Evolutionary conservation across 2,797 vertebrate species (phyloP).

Genomic region (Darevskia mixta): DNA sequence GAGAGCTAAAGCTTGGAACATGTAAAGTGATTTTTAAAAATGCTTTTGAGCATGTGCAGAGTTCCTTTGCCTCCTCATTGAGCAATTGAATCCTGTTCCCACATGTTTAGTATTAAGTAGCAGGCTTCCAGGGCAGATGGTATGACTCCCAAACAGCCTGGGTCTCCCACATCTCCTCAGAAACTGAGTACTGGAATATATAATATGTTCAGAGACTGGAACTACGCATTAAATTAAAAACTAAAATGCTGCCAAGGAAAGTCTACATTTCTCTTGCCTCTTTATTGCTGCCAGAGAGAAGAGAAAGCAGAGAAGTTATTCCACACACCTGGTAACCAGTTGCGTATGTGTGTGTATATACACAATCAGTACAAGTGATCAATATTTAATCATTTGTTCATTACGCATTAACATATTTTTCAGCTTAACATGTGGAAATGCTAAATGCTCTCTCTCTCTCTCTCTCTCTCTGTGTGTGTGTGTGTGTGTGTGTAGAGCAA

Average conservation of each 20-base stretch:
- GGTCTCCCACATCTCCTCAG: not conserved
- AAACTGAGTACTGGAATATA: constrained; percentile 54
- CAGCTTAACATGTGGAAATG: constrained; percentile 58
- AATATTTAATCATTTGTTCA: constrained; percentile 54
- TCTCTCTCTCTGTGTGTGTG: constrained; percentile 28
- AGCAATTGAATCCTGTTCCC: not conserved
- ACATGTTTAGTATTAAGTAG: not conserved
- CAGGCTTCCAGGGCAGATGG: not conserved
- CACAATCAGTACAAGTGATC: constrained; percentile 34
- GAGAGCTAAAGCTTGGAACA: not conserved
- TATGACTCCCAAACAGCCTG: not conserved
- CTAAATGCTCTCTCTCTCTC: constrained; percentile 57
- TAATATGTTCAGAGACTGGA: constrained; percentile 61
- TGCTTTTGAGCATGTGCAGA: constrained; percentile 8
- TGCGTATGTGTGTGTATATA: constrained; percentile 37
- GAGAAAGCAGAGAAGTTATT: constrained; percentile 24
- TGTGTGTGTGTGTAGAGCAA: constrained; percentile 19
- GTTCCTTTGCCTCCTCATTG: not conserved
- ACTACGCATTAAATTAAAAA: constrained; percentile 51
- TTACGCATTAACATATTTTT: constrained; percentile 60
- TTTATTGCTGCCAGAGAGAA: constrained; percentile 16
- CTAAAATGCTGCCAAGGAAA: constrained; percentile 52
- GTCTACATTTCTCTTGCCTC: constrained; percentile 33
- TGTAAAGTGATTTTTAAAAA: not conserved
- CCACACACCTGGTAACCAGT: constrained; percentile 30